phyloP scores from a whole-genome alignment of 2,113 vertebrate genomes.

The Tiliqua scincoides region DNA sequence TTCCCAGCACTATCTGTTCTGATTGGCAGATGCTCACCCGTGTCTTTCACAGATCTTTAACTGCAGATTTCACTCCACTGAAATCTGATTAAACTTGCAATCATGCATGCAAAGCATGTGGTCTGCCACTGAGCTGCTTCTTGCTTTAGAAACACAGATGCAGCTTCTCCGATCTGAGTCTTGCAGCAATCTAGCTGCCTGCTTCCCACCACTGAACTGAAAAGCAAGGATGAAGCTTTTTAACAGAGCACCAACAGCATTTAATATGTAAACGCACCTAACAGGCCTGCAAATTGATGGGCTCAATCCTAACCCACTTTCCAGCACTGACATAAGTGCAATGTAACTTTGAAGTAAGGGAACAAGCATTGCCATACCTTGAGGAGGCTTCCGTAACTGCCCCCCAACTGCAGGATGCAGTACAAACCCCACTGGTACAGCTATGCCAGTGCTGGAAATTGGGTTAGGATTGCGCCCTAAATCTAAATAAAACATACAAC shows the following conservation, averaged over 20 bases:
- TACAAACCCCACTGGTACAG: no score
- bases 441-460: no score
- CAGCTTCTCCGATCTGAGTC: not conserved
- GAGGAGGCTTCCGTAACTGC: no score
- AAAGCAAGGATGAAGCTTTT: not conserved
- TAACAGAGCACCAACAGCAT: not conserved
- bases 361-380: no score
- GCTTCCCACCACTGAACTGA: not conserved
- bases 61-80: not conserved
- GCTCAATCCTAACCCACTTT: no score
- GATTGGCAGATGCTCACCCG: not conserved
- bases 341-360: no score
- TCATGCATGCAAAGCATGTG: not conserved
- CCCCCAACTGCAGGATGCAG: no score
- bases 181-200: not conserved
- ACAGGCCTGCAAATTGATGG: no score
- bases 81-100: not conserved
- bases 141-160: not conserved
- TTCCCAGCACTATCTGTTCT: not conserved
- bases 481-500: not conserved
- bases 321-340: no score
- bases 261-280: not conserved
- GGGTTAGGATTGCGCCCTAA: no score
- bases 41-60: not conserved
- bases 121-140: not conserved